Conservation (phyloP, 1,140 invertebrate species). For the Drosophila mojavensis region DNA sequence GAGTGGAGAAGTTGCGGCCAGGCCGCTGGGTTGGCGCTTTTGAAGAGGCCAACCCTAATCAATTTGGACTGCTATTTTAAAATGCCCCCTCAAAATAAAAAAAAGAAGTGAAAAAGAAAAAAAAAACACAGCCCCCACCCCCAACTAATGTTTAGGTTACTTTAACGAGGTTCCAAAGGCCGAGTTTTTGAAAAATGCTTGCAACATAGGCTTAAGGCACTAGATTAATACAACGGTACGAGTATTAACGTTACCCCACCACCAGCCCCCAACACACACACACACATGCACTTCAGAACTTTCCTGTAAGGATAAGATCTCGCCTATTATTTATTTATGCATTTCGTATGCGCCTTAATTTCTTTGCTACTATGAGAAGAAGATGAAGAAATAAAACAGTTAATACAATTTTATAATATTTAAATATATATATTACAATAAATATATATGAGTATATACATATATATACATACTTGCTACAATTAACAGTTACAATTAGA, state of each 20-base stretch:
- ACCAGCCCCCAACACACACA: slow-evolving; percentile 5
- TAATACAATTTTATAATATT: slow-evolving; percentile 11
- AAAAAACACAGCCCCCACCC: background rate
- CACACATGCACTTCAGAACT: slow-evolving; percentile 70
- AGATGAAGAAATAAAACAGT: background rate
- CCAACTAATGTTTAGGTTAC: background rate
- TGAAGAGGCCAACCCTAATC: slow-evolving; percentile 42
- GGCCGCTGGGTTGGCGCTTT: slow-evolving; percentile 32
- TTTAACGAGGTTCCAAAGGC: slow-evolving; percentile 3
- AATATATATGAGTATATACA: slow-evolving; percentile 35
- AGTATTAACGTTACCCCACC: slow-evolving; percentile 62
- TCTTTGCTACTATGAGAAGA: slow-evolving; percentile 60
- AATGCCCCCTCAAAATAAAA: slow-evolving; percentile 43
- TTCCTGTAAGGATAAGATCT: slow-evolving; percentile 82
- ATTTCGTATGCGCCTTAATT: slow-evolving; percentile 56
- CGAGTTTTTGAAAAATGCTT: slow-evolving; percentile 52
- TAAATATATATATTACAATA: slow-evolving; percentile 11
- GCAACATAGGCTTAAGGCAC: slow-evolving; percentile 51
- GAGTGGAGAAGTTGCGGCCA: slow-evolving; percentile 35
- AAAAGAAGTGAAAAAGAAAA: background rate
- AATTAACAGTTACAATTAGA: slow-evolving; percentile 52
- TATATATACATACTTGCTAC: slow-evolving; percentile 29
- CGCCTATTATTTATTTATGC: slow-evolving; percentile 61
- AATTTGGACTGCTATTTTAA: slow-evolving; percentile 83
- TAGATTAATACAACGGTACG: slow-evolving; percentile 24